Evolutionary conservation across 2,888 invertebrate genomes (phyloP).

Genomic region (Lasioglossum oenotherae): DNA sequence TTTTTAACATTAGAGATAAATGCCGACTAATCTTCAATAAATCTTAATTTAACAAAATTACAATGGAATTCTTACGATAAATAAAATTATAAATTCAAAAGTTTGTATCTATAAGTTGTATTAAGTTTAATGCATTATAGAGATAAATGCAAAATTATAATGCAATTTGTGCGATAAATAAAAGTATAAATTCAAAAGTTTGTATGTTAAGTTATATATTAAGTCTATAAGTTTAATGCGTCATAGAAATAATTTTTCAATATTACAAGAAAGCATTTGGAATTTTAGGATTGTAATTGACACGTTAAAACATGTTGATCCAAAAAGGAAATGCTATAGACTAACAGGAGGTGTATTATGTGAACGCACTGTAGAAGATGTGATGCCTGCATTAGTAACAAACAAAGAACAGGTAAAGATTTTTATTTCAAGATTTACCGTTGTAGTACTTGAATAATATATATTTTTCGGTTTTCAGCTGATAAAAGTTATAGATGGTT

Average conservation of each 20-base stretch:
- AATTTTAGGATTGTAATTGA: conserved; percentile 94
- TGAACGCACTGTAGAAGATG: conserved; percentile 96
- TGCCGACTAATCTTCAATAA: not conserved
- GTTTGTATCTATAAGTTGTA: not conserved
- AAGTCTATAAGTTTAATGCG: not conserved
- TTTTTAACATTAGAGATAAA: not conserved
- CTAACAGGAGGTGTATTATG: conserved; percentile 97
- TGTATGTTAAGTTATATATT: not conserved
- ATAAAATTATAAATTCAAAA: not conserved
- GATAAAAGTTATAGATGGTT: conserved; percentile 90
- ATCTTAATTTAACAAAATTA: not conserved
- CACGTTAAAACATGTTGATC: conserved; percentile 94
- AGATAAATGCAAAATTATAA: not conserved
- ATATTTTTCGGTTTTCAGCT: conserved; percentile 85
- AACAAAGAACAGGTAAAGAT: conserved; percentile 89
- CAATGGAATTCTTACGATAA: not conserved
- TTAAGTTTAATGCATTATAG: not conserved
- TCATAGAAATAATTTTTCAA: not conserved
- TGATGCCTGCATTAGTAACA: conserved; percentile 92
- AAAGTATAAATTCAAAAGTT: not conserved
- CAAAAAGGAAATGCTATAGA: conserved; percentile 94
- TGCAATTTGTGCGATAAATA: not conserved
- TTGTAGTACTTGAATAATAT: not conserved
- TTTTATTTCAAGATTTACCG: not conserved
- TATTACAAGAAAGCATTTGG: not conserved